These are phyloP conservation scores for Callorhinus ursinus DNA, from an alignment of 2,113 vertebrate genomes.

Conservation along the genomic window DNA sequence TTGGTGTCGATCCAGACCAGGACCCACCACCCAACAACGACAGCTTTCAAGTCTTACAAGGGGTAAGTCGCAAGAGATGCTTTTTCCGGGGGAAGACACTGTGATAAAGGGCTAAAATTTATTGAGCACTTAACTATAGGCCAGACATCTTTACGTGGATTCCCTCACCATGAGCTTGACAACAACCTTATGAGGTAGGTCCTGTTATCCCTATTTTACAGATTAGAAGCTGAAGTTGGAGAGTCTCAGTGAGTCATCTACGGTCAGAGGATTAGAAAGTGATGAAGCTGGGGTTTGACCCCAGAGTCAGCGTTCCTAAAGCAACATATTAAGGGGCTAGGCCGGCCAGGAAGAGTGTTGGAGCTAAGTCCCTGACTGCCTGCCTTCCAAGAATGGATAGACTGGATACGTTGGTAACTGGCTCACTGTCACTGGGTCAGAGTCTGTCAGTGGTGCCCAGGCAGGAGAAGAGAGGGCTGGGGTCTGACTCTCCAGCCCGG, in stretches of 20 bases:
- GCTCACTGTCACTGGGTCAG: background rate
- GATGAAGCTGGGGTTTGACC: background rate
- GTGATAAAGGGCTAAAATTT: conserved; percentile 34
- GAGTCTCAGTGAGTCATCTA: background rate
- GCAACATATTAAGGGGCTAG: background rate
- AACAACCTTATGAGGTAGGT: background rate
- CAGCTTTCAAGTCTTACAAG: conserved; percentile 98
- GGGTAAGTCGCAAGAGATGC: conserved; percentile 89
- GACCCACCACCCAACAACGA: conserved; percentile 93
- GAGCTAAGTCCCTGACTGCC: background rate
- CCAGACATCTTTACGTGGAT: background rate
- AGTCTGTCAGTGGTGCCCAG: background rate
- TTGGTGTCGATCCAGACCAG: conserved; percentile 98
- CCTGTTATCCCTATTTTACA: background rate
- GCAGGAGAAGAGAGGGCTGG: background rate
- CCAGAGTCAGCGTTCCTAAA: background rate
- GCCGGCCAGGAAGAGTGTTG: background rate
- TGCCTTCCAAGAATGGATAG: background rate
- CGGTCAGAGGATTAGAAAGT: background rate
- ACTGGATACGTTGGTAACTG: background rate
- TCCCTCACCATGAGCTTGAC: conserved; percentile 10
- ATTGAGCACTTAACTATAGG: background rate
- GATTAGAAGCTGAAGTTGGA: conserved; percentile 39
- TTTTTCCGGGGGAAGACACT: conserved; percentile 61
- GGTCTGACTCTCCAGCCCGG: background rate